Evolutionary conservation across 2,888 invertebrate genomes (phyloP), one percentile per base, ranked within the genome.

Genomic region (Imbricaverruca yamaguchii): DNA sequence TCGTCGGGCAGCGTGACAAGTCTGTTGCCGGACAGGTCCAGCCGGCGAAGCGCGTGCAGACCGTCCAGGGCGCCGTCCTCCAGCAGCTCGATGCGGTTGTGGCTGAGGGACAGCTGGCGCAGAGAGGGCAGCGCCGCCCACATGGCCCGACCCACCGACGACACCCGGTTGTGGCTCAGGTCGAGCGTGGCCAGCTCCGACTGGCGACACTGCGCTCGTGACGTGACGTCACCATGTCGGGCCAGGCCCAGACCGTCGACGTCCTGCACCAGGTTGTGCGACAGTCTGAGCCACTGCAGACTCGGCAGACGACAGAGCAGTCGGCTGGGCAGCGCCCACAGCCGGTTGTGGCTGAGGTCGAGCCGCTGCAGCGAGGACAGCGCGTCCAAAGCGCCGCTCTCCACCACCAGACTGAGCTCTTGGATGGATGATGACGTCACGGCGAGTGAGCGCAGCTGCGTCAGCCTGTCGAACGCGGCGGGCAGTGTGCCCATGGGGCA

Each of bases 291-390:
- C 84, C 90, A 90, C 83, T 91, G 90, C 82, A 94, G 89, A 86
- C 91, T 91, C 21, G 82, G 61, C 81, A 93, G 88, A 61, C 92
- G 91, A 86, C 93, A 94, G 86, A 94, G 91, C 23, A 84, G 84
- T 91, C 91, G 85, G 84, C 93, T 92, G 78, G 95, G 94, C 86
- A 95, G 87, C 84, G 92, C 91, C 85, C 93, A 91, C 84, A 96
- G 91, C 89, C 95, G 94, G 89, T 94, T 95, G 88, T 93, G 92
- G 86, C 92, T 91, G 87, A 96, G 89, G 88, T 95, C 93, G 85
- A 95, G 89, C 82, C 91, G 90, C 87, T 93, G 93, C 80, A 96
- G 89, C 87, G 94, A 94, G 85, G 92, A 91, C 84, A 96, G 89
- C 83, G 94, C 91, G 83, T 92, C 90, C 86, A 96, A 91, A 83